Conservation (phyloP, 1,140 invertebrate species). For the Hycleus phaleratus region DNA sequence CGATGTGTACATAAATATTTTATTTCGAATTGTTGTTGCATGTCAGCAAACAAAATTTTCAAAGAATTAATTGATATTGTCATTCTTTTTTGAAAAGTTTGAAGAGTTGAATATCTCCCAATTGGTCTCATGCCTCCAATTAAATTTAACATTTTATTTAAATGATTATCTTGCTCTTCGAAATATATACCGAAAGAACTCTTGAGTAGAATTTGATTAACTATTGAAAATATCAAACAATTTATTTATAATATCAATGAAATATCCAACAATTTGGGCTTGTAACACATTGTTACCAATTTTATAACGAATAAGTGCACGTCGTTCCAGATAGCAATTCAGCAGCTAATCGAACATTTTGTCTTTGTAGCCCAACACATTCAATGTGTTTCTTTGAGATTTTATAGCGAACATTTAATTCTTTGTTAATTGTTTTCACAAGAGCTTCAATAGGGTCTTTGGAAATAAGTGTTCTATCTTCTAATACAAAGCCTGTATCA, state of each 20-base stretch:
- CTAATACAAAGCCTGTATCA: constrained; percentile 16
- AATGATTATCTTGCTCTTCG: not conserved
- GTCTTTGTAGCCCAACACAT: constrained; percentile 4
- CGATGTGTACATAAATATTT: not conserved
- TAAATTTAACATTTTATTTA: not conserved
- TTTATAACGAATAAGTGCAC: constrained; percentile 7
- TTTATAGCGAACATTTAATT: constrained; percentile 16
- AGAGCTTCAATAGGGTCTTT: constrained; percentile 10
- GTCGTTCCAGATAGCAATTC: constrained; percentile 20
- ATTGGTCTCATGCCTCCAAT: not conserved
- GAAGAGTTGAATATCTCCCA: not conserved
- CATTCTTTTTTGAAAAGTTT: constrained; percentile 1
- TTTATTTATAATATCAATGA: not conserved
- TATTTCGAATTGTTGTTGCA: not conserved
- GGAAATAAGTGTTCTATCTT: not conserved
- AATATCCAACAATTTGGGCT: not conserved
- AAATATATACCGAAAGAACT: not conserved
- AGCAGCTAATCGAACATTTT: constrained; percentile 19
- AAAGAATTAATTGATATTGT: not conserved
- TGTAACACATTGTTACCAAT: too few species aligned
- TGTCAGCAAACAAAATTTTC: not conserved
- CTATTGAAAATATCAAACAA: not conserved
- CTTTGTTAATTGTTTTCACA: not conserved
- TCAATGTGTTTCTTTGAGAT: constrained; percentile 3
- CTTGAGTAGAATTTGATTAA: not conserved